Conservation (phyloP, 1,140 invertebrate species). For the Drosophila pectinifera region DNA sequence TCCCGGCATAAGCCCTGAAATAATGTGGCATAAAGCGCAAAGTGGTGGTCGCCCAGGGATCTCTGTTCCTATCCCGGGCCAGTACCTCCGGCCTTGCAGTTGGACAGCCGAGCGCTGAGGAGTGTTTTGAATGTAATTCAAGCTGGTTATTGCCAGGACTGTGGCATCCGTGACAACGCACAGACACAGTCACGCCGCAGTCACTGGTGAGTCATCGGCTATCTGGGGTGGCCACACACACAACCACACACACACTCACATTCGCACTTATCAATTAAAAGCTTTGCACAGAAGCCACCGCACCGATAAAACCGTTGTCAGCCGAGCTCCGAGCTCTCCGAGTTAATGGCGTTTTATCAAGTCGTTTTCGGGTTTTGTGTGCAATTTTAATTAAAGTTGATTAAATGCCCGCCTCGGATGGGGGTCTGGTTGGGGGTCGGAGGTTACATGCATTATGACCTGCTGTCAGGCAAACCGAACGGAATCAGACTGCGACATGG, state of each 20-base stretch:
- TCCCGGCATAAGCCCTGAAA: conserved; percentile 61
- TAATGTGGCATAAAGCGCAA: conserved; percentile 63
- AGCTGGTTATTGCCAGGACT: neutral
- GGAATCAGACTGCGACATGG: too few species aligned
- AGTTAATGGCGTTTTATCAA: conserved; percentile 67
- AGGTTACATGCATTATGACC: conserved; percentile 50
- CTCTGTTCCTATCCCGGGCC: neutral
- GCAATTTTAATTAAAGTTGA: conserved; percentile 66
- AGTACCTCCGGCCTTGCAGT: too few species aligned
- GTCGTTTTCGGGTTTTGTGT: conserved; percentile 64
- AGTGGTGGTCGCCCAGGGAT: neutral
- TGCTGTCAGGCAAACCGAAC: conserved; percentile 32
- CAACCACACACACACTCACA: neutral
- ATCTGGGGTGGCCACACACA: neutral
- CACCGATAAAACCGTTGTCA: conserved; percentile 42
- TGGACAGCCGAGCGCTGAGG: neutral
- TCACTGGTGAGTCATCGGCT: conserved; percentile 13
- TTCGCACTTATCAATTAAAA: conserved; percentile 59
- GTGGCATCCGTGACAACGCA: neutral
- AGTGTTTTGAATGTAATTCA: neutral
- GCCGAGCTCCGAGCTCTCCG: conserved; percentile 7
- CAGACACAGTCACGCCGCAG: neutral
- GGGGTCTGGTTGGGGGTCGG: neutral
- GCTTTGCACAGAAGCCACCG: conserved; percentile 44
- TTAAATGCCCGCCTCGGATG: conserved; percentile 29